phyloP scores from a whole-genome alignment of 2,888 invertebrate genomes.

The Clepsis dumicolana region DNA sequence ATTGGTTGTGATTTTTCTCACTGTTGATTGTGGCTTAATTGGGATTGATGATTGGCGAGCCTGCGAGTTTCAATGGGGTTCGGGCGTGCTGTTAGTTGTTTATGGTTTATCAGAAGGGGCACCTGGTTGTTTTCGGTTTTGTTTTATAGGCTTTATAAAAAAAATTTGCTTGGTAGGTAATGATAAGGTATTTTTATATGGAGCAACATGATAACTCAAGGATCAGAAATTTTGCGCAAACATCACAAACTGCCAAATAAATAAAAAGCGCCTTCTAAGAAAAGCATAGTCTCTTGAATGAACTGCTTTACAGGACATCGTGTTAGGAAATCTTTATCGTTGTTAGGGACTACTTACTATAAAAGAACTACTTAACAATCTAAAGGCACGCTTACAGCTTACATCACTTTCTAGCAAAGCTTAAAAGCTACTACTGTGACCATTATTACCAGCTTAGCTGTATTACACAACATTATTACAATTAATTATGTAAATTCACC shows the following conservation, averaged over 20 bases:
- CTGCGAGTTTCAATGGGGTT: conserved; percentile 48
- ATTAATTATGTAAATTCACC: conserved; percentile 25
- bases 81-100: conserved; percentile 8
- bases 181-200: too few species aligned
- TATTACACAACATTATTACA: conserved; percentile 1
- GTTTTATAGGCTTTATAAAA: conserved; percentile 18
- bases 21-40: conserved; percentile 76
- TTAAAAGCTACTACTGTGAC: background rate
- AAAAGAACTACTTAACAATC: background rate
- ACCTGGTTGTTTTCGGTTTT: conserved; percentile 14
- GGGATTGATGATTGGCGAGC: conserved; percentile 76
- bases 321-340: background rate
- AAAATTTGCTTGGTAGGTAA: too few species aligned
- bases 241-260: too few species aligned
- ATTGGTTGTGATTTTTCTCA: conserved; percentile 80
- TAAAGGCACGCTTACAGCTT: background rate
- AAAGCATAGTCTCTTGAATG: too few species aligned
- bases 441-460: background rate
- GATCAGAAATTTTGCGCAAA: too few species aligned
- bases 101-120: conserved; percentile 8
- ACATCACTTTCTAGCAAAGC: background rate
- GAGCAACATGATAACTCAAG: too few species aligned
- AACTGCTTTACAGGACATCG: too few species aligned
- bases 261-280: too few species aligned
- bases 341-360: background rate